A percentile compares a stretch with the other conserved stretches of the same genome.
Evolutionary conservation across 2,113 vertebrate species (phyloP).

Genomic region (Gobiocypris rarus): DNA sequence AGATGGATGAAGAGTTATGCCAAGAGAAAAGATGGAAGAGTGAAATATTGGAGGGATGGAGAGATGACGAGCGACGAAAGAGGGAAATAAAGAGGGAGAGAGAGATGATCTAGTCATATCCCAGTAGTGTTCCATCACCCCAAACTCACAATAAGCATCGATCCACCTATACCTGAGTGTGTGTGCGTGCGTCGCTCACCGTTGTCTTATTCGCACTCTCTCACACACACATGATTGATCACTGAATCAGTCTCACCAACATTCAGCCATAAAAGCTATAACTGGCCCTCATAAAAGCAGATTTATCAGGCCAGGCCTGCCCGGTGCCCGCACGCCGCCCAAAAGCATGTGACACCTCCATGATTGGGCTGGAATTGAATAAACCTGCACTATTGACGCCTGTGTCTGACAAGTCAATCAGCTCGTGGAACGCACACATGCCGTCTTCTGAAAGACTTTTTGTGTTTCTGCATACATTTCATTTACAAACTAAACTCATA

Average conservation of each 20-base stretch:
- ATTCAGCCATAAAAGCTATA: slow-evolving; percentile 60
- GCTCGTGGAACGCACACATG: neutral
- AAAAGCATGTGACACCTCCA: slow-evolving; percentile 57
- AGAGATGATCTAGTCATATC: slow-evolving; percentile 60
- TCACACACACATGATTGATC: slow-evolving; percentile 56
- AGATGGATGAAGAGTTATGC: slow-evolving; percentile 39
- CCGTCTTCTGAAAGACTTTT: neutral
- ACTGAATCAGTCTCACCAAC: slow-evolving; percentile 58
- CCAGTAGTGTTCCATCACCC: slow-evolving; percentile 56
- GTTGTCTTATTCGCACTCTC: slow-evolving; percentile 31
- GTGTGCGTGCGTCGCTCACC: slow-evolving; percentile 29
- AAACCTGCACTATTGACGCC: slow-evolving; percentile 56
- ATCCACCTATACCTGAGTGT: slow-evolving; percentile 57
- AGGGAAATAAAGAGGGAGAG: slow-evolving; percentile 29
- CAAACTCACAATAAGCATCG: slow-evolving; percentile 57
- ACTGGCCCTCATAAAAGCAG: slow-evolving; percentile 61
- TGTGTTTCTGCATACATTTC: neutral
- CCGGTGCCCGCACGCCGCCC: slow-evolving; percentile 44
- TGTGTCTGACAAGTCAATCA: slow-evolving; percentile 60
- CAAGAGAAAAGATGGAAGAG: slow-evolving; percentile 32
- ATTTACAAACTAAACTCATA: slow-evolving; percentile 32
- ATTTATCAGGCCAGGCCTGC: slow-evolving; percentile 53
- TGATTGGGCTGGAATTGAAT: slow-evolving; percentile 61
- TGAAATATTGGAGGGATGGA: slow-evolving; percentile 53
- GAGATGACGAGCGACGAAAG: slow-evolving; percentile 35